Percentiles rank a stretch among this genome's conserved stretches.
phyloP scores from a whole-genome alignment of 2,113 vertebrate species.

The Riparia riparia region DNA sequence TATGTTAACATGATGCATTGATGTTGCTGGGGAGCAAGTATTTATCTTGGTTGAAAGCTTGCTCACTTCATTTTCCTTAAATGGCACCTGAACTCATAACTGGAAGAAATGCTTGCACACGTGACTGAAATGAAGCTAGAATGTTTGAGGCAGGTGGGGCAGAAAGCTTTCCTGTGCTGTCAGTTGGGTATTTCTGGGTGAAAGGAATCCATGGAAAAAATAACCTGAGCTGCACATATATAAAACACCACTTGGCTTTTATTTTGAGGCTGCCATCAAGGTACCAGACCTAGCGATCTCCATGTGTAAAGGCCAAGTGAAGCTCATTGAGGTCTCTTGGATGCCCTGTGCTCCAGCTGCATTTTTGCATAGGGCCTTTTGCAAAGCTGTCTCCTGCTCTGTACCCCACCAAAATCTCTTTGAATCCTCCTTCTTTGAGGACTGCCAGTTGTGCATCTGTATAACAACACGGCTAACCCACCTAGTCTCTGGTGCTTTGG shows the following conservation, averaged over 20 bases:
- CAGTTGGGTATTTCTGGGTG: neutral
- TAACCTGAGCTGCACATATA: neutral
- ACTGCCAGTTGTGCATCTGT: neutral
- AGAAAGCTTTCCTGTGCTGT: neutral
- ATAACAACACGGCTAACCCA: accelerated
- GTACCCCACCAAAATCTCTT: neutral
- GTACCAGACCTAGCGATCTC: accelerated
- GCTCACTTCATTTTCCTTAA: neutral
- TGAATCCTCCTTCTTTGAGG: neutral
- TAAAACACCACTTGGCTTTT: neutral
- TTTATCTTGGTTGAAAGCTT: neutral
- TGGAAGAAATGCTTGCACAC: neutral
- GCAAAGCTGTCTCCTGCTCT: neutral
- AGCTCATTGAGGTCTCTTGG: neutral
- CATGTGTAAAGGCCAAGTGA: neutral
- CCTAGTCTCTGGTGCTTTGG: neutral
- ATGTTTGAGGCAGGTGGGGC: neutral
- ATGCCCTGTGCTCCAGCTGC: neutral
- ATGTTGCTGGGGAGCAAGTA: neutral
- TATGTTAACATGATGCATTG: neutral
- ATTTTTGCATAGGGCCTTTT: neutral
- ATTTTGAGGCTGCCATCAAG: neutral
- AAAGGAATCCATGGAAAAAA: neutral
- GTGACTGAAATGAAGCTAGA: neutral
- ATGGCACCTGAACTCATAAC: neutral